These are phyloP conservation scores for Hucho hucho DNA, from an alignment of 2,113 vertebrate genomes.

Conservation along the genomic window DNA sequence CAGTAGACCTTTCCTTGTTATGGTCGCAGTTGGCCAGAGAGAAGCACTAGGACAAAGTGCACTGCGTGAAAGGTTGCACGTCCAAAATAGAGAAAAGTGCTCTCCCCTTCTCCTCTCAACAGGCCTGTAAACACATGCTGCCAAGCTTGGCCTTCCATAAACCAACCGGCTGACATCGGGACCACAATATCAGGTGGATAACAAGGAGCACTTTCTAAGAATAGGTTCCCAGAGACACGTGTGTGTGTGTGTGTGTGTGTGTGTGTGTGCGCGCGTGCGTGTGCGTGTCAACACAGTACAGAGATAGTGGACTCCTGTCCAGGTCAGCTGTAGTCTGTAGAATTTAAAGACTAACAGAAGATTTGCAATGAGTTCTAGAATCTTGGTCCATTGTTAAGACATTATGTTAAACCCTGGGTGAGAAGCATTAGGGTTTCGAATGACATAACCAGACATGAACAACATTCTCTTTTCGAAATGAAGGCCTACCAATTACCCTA, in stretches of 20 bases:
- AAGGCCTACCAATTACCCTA: too few relatives aligned
- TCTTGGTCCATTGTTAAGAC: conserved; percentile 22
- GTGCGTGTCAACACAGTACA: not conserved
- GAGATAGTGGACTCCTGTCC: conserved; percentile 24
- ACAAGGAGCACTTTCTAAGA: conserved; percentile 39
- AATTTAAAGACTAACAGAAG: conserved; percentile 13
- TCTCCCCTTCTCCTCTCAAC: not conserved
- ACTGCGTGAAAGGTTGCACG: not conserved
- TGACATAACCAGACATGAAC: conserved; percentile 20
- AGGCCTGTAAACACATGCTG: not conserved
- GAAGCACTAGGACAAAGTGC: not conserved
- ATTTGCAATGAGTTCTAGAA: conserved; percentile 27
- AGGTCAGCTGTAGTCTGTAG: conserved; percentile 28
- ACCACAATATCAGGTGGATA: not conserved
- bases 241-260: not conserved
- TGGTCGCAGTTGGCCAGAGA: not conserved
- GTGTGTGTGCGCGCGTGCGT: too few relatives aligned
- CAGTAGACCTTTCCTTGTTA: not conserved
- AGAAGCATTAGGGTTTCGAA: not conserved
- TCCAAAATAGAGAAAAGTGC: not conserved
- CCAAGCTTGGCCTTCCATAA: not conserved
- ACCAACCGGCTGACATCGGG: conserved; percentile 3
- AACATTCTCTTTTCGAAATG: not conserved
- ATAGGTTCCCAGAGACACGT: conserved; percentile 34
- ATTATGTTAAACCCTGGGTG: conserved; percentile 19